Percentiles rank a stretch among this genome's conserved stretches.
Conservation (phyloP, 2,888 invertebrate genomes). For the Cecidostiba fungosa region DNA sequence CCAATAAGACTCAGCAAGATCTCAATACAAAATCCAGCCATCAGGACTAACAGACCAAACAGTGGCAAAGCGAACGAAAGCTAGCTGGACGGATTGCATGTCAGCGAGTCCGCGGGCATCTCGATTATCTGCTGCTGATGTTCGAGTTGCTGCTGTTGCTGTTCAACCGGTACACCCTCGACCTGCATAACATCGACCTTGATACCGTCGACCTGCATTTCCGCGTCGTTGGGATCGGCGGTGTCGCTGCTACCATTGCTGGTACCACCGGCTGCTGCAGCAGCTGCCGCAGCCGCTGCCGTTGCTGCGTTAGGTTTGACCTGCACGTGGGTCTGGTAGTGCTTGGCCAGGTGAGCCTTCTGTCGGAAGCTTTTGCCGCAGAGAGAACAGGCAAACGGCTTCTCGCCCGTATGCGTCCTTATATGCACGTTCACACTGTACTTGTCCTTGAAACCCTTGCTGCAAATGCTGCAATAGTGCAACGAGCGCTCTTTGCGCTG, state of each 20-base stretch:
- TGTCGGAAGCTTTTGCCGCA: constrained; percentile 97
- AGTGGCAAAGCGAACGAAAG: constrained; percentile 60
- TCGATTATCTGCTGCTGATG: constrained; percentile 64
- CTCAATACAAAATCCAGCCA: constrained; percentile 6
- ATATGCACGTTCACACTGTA: constrained; percentile 99
- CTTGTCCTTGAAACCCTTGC: constrained; percentile 96
- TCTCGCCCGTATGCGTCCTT: constrained; percentile 98
- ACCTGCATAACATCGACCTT: constrained; percentile 59
- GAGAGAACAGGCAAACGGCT: constrained; percentile 96
- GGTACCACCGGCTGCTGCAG: not conserved
- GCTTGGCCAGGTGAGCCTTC: constrained; percentile 95
- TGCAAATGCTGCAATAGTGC: constrained; percentile 96
- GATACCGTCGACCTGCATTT: constrained; percentile 59
- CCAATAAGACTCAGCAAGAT: constrained; percentile 23
- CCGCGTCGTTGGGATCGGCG: constrained; percentile 65
- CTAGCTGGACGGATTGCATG: constrained; percentile 74
- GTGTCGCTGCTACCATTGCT: constrained; percentile 42
- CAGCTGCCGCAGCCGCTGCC: constrained; percentile 30
- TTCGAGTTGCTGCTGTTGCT: constrained; percentile 3
- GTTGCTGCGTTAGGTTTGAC: constrained; percentile 82
- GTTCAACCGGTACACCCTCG: not conserved
- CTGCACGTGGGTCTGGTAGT: constrained; percentile 95
- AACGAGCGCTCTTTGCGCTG: constrained; percentile 93
- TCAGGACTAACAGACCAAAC: not conserved
- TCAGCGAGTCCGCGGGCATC: constrained; percentile 61